A percentile compares a stretch with the other conserved stretches of the same genome.
Conservation (phyloP, 2,113 vertebrate species). For the Hemicordylus capensis region DNA sequence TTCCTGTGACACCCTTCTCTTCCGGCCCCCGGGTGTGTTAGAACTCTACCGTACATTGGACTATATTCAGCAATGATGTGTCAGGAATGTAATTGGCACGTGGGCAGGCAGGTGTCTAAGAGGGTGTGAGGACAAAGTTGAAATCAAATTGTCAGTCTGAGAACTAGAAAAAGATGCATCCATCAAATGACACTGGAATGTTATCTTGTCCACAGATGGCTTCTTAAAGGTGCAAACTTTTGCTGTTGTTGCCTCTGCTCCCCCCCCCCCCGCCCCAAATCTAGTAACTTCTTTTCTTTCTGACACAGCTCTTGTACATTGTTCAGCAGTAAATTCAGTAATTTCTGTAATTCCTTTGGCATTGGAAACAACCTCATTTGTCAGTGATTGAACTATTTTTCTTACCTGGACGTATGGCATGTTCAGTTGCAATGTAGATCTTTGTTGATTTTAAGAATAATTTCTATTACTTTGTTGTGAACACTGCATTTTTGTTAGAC, state of each 20-base stretch:
- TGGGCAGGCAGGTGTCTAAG: background rate
- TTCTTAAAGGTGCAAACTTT: background rate
- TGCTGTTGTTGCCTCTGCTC: background rate
- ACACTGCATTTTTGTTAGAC: background rate
- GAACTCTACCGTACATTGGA: background rate
- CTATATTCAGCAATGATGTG: slow-evolving; percentile 18
- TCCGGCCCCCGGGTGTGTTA: background rate
- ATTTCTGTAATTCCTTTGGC: background rate
- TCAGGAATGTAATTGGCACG: slow-evolving; percentile 4
- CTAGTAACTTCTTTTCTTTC: background rate
- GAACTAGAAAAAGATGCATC: background rate
- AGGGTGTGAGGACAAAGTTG: background rate
- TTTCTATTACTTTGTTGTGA: background rate
- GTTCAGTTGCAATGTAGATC: background rate
- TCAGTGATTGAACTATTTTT: background rate
- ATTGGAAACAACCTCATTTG: background rate
- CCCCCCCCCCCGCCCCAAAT: background rate
- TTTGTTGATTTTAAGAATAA: background rate
- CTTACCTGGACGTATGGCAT: background rate
- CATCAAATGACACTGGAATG: background rate
- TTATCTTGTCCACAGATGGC: background rate
- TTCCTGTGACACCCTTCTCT: slow-evolving; percentile 3
- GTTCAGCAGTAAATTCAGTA: background rate
- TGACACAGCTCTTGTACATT: background rate
- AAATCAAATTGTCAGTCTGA: background rate